These are phyloP conservation scores for Cataglyphis cursor DNA, from an alignment of 2,888 invertebrate genomes.

Conservation along the genomic window DNA sequence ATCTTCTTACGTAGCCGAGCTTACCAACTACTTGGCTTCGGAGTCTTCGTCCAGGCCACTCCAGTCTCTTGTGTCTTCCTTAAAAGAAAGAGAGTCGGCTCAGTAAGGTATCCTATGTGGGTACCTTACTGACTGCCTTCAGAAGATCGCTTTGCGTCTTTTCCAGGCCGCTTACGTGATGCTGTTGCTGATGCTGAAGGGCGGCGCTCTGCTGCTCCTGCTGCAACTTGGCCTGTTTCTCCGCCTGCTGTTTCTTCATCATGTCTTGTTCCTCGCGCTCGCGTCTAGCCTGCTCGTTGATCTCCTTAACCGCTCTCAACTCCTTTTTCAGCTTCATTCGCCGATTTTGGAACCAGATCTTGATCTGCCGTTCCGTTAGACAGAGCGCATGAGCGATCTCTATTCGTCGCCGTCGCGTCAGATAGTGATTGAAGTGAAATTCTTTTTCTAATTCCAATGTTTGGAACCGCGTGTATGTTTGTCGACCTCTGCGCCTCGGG, in stretches of 20 bases:
- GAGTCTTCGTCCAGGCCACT: slow-evolving; percentile 65
- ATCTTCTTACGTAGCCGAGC: slow-evolving; percentile 51
- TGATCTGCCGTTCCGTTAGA: slow-evolving; percentile 98
- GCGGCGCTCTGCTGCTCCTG: slow-evolving; percentile 91
- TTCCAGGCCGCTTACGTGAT: slow-evolving; percentile 92
- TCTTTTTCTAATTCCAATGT: slow-evolving; percentile 99
- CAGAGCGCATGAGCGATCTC: slow-evolving; percentile 99
- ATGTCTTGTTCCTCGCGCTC: slow-evolving; percentile 96
- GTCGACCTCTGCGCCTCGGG: slow-evolving; percentile 96
- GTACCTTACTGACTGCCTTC: slow-evolving; percentile 93
- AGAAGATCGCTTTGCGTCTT: slow-evolving; percentile 92
- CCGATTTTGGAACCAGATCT: slow-evolving; percentile 98
- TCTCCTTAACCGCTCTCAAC: slow-evolving; percentile 96
- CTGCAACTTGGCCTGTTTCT: slow-evolving; percentile 94
- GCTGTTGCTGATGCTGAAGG: slow-evolving; percentile 91
- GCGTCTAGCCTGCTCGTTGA: slow-evolving; percentile 96
- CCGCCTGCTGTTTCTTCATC: slow-evolving; percentile 96
- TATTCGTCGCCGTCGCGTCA: slow-evolving; percentile 97
- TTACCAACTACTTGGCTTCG: slow-evolving; percentile 59
- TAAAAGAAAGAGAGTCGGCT: slow-evolving; percentile 77
- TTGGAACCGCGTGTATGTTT: slow-evolving; percentile 99
- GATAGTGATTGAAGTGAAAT: slow-evolving; percentile 99
- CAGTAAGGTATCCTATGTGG: slow-evolving; percentile 89
- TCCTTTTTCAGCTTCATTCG: slow-evolving; percentile 99
- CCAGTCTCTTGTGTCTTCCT: slow-evolving; percentile 74